Evolutionary conservation across 53 echinoderm and acorn worm species (phyloP), one percentile per base, ranked within the genome.

Genomic region (Pentamera pediparva): DNA sequence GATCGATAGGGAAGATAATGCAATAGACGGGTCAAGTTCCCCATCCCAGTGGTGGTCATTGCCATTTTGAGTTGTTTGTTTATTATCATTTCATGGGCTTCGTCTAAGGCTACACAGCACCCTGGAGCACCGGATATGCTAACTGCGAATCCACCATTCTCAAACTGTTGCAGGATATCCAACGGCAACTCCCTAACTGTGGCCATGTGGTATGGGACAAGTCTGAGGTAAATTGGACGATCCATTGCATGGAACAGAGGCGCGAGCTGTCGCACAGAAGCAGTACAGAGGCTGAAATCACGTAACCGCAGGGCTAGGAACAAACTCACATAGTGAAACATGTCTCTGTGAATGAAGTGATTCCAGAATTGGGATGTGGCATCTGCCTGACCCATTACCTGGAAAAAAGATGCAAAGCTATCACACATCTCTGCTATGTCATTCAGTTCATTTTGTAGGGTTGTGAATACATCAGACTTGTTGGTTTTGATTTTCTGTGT

Each of bases 1-100:
- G 65, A 20, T 3, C 65, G 39, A 64, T 22, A 64, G 21, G 65
- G 65, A 4, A 64, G 65, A 20, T 39, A 64, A 10, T 39, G 39
- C 7, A 65, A 21, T 1, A 39, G 65, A 21, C 40, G 37, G 39
- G 65, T 35, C 8, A 39, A 41, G 40, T 41, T 64, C 2, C 40
- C 22, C 65, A 64, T 64, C 27, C 65, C 65, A 39, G 65, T 39
- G 21, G 39, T 39, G 12, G 60, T 75, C n/a, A 86, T 58, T 15
- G 81, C 62, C 81, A 81, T 86, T 58, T 86, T 76, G 13, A 70
- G 51, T 12, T 76, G 76, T 36, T 53, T 82, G 32, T 86, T 88
- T 6, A 87, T 83, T 8, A 79, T 6, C 83, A 88, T 87, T 39
- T 87, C 87, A 53, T 87, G 82, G 3, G 79, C 73, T 35, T 87